Percentiles rank a stretch among this genome's conserved stretches.
Conservation (phyloP, 2,888 invertebrate species). For the Acanthococcus lagerstroemiae region DNA sequence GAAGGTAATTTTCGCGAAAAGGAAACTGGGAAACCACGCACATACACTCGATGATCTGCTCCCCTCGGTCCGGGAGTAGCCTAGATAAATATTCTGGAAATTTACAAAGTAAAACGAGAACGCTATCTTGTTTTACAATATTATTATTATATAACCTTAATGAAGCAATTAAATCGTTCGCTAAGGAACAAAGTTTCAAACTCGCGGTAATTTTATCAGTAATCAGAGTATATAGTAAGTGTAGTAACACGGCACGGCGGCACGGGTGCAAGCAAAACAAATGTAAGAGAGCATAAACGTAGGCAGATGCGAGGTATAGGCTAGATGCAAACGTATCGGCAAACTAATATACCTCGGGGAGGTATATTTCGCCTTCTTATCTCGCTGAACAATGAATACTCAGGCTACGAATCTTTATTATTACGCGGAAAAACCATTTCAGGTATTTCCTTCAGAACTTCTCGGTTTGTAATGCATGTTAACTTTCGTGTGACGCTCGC, state of each 20-base stretch:
- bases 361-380: conserved; percentile 26
- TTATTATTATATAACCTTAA: conserved; percentile 10
- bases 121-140: background rate
- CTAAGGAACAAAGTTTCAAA: conserved; percentile 25
- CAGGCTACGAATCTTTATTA: conserved; percentile 13
- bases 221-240: conserved; percentile 17
- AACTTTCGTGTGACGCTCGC: no score
- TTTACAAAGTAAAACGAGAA: background rate
- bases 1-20: no score
- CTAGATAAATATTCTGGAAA: background rate
- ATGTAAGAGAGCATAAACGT: background rate
- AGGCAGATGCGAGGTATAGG: conserved; percentile 15
- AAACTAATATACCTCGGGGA: conserved; percentile 23
- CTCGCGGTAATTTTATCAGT: conserved; percentile 26
- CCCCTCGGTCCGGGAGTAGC: background rate
- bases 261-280: no score
- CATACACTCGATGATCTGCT: background rate
- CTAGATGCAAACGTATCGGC: conserved; percentile 10
- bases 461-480: no score
- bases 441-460: conserved; percentile 10
- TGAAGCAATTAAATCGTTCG: conserved; percentile 29
- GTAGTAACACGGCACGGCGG: no score
- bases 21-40: background rate
- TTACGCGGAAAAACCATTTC: conserved; percentile 10
- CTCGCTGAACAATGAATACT: conserved; percentile 17